A percentile compares a stretch with the other conserved stretches of the same genome.
Evolutionary conservation across 2,113 vertebrate genomes (phyloP).

Genomic region (Canis aureus): DNA sequence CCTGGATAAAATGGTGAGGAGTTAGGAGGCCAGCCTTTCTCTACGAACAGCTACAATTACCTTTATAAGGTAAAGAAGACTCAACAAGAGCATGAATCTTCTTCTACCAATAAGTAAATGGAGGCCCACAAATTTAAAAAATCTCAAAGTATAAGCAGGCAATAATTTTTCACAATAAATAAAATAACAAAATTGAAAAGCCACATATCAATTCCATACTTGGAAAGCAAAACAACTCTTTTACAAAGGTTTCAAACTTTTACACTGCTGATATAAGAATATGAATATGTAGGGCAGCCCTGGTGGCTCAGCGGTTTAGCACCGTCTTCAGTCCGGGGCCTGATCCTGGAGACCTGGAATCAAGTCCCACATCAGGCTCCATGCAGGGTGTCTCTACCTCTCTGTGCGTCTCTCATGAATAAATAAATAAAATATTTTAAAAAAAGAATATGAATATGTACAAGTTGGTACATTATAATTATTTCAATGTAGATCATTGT

Average conservation of each 20-base stretch:
- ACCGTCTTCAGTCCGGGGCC: too few relatives aligned
- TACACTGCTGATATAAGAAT: not conserved
- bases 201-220: not conserved
- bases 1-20: not conserved
- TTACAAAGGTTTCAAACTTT: not conserved
- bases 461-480: not conserved
- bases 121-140: not conserved
- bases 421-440: too few relatives aligned
- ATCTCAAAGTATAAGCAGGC: conserved; percentile 30
- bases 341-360: too few relatives aligned
- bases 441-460: not conserved
- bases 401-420: too few relatives aligned
- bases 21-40: conserved; percentile 7
- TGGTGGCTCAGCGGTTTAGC: too few relatives aligned
- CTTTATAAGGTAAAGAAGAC: not conserved
- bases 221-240: conserved; percentile 3
- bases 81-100: not conserved
- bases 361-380: too few relatives aligned
- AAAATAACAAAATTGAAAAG: not conserved
- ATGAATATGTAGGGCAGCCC: not conserved
- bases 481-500: not conserved
- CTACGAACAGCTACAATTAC: conserved; percentile 1
- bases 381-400: too few relatives aligned
- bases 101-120: not conserved
- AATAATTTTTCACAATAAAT: conserved; percentile 42